phyloP scores from a whole-genome alignment of 2,888 invertebrate genomes.

The Aricia artaxerxes region DNA sequence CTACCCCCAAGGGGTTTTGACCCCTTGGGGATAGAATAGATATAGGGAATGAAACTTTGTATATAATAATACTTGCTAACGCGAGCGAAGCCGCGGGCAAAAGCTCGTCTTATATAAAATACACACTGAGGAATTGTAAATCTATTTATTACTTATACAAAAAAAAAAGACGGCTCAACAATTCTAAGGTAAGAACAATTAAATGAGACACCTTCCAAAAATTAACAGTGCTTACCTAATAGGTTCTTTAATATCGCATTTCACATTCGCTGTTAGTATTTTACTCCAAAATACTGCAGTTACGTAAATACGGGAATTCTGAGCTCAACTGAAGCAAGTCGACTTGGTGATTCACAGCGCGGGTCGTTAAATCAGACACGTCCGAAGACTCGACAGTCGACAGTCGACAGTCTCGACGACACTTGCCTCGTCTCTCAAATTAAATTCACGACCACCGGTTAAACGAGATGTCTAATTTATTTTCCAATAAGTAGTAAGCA shows the following conservation, averaged over 20 bases:
- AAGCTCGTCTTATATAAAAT: no score
- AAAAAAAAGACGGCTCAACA: not conserved
- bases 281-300: not conserved
- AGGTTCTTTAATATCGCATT: not conserved
- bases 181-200: no score
- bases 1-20: no score
- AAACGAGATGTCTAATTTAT: constrained; percentile 11
- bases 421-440: constrained; percentile 1
- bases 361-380: constrained; percentile 28
- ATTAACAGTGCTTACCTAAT: not conserved
- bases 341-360: constrained; percentile 11
- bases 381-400: constrained; percentile 32
- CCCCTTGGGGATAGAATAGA: no score
- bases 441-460: not conserved
- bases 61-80: no score
- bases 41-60: no score
- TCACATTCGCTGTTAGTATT: not conserved
- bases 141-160: not conserved
- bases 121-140: not conserved
- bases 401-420: not conserved
- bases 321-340: constrained; percentile 7
- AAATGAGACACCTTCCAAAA: no score
- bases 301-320: not conserved
- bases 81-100: no score
- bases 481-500: not conserved